phyloP scores from a whole-genome alignment of 1,140 invertebrate genomes.

The Heterodera schachtii region DNA sequence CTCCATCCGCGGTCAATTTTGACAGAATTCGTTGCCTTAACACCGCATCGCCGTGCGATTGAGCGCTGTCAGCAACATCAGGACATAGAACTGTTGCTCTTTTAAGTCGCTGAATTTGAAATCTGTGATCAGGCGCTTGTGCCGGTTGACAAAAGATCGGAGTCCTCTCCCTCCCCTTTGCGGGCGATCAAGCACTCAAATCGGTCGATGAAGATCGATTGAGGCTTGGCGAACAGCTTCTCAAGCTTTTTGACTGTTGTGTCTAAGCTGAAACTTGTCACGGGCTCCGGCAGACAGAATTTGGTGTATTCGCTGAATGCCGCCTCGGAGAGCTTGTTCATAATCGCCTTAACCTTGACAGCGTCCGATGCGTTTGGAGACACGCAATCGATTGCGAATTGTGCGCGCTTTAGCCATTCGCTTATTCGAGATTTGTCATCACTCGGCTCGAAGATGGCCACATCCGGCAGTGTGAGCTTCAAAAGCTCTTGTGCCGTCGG shows the following conservation, averaged over 20 bases:
- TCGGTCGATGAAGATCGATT: conserved; percentile 1
- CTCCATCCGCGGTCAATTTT: conserved; percentile 8
- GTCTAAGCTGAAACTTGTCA: neutral
- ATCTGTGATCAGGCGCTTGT: neutral
- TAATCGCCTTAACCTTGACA: neutral
- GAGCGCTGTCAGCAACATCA: neutral
- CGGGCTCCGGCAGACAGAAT: neutral
- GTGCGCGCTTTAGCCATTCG: neutral
- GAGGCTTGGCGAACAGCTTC: conserved; percentile 1
- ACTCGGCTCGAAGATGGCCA: neutral
- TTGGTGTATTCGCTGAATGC: neutral
- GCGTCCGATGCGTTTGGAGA: neutral
- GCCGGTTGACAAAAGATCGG: neutral
- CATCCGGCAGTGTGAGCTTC: neutral
- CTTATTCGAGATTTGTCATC: neutral
- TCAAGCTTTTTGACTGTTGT: neutral
- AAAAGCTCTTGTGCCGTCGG: no score
- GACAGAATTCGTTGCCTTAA: neutral
- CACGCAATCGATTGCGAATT: conserved; percentile 4
- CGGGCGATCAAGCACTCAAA: neutral
- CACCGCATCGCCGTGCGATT: neutral
- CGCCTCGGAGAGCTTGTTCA: neutral
- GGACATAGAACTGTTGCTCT: conserved; percentile 1
- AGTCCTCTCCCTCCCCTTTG: conserved; percentile 1
- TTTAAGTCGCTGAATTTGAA: neutral